Evolutionary conservation across 2,888 invertebrate species (phyloP).

Genomic region (Phlogophora meticulosa): DNA sequence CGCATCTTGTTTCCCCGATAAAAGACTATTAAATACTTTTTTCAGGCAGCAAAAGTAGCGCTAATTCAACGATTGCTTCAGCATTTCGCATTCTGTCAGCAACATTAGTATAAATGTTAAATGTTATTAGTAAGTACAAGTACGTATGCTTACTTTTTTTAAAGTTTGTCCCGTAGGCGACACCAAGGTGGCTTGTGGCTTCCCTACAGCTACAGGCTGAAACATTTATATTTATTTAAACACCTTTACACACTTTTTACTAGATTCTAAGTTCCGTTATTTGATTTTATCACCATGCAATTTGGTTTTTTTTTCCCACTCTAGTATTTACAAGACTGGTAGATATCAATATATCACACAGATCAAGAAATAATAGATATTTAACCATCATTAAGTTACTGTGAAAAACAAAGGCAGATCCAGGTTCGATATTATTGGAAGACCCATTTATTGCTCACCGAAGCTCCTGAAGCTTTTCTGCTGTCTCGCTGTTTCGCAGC

Average conservation of each 20-base stretch:
- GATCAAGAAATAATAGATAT: no score
- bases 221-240: slow-evolving; percentile 22
- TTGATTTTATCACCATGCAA: not conserved
- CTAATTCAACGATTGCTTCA: no score
- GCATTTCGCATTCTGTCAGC: no score
- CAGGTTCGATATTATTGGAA: no score
- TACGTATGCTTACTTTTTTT: slow-evolving; percentile 79
- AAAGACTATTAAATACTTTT: no score
- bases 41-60: no score
- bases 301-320: not conserved
- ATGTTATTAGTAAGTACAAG: not conserved
- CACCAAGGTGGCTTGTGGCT: slow-evolving; percentile 68
- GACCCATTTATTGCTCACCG: slow-evolving; percentile 30
- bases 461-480: slow-evolving; percentile 17
- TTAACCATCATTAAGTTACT: no score
- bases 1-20: no score
- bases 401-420: no score
- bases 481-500: slow-evolving; percentile 45
- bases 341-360: no score
- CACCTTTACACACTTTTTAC: not conserved
- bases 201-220: slow-evolving; percentile 45
- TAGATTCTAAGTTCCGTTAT: not conserved
- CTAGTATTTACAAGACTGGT: not conserved
- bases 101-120: no score
- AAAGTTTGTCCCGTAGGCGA: slow-evolving; percentile 85